Conservation (phyloP, 2,113 vertebrate species). For the Tapirus terrestris region DNA sequence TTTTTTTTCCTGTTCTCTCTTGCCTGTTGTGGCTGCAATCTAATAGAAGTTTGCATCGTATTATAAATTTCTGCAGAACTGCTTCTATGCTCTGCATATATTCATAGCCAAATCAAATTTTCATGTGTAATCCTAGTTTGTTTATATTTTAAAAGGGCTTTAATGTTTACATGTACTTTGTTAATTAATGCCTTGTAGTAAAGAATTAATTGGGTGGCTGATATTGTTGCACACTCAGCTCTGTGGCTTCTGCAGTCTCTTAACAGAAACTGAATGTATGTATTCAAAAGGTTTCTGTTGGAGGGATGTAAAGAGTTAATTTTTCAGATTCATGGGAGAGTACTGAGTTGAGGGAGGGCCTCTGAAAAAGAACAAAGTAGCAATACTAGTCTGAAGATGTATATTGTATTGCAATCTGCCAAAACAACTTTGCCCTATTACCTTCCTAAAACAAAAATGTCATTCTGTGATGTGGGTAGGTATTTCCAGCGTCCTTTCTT, state of each 20-base stretch:
- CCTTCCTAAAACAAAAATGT: not conserved
- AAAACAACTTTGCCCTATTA: not conserved
- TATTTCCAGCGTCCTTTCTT: slow-evolving; percentile 32
- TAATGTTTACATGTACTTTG: not conserved
- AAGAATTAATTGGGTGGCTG: not conserved
- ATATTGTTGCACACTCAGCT: not conserved
- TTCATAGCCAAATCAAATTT: not conserved
- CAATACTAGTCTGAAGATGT: slow-evolving; percentile 9
- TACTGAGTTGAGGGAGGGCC: not conserved
- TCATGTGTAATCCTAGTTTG: not conserved
- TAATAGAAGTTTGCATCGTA: not conserved
- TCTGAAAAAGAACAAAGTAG: slow-evolving; percentile 54
- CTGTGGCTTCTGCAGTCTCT: not conserved
- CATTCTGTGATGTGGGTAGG: not conserved
- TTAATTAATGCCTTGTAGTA: slow-evolving; percentile 54
- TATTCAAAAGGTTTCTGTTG: not conserved
- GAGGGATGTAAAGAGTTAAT: not conserved
- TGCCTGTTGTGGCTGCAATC: not conserved
- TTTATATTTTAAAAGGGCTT: slow-evolving; percentile 1
- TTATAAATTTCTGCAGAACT: not conserved
- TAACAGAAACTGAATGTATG: not conserved
- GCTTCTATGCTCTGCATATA: not conserved
- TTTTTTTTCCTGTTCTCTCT: not conserved
- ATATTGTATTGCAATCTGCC: slow-evolving; percentile 44
- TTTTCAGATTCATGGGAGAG: not conserved